These are phyloP conservation scores for Pocillopora meandrina DNA, from an alignment of 92 coral and sea anemone genomes.

Conservation along the genomic window DNA sequence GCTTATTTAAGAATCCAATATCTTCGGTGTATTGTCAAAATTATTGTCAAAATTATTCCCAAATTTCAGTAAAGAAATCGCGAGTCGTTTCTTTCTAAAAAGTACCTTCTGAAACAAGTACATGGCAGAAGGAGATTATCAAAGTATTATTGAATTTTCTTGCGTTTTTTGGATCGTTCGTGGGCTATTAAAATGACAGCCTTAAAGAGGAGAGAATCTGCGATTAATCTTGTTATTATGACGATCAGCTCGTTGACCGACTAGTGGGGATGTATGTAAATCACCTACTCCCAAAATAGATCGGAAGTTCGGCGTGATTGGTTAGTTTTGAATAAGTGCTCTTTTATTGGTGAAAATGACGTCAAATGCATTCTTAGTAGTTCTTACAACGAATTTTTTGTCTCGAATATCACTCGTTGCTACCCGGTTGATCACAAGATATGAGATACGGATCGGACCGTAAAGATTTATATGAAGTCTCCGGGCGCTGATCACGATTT, in stretches of 20 bases:
- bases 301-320: slow-evolving; percentile 41
- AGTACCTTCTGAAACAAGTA: neutral
- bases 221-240: neutral
- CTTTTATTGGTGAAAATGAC: slow-evolving; percentile 37
- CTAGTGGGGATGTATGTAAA: too few relatives aligned
- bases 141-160: neutral
- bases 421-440: slow-evolving; percentile 15
- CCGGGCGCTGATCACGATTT: neutral
- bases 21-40: neutral
- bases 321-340: slow-evolving; percentile 39
- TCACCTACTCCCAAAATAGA: slow-evolving; percentile 11
- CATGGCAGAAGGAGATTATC: neutral
- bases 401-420: slow-evolving; percentile 42
- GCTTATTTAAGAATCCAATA: neutral
- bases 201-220: neutral
- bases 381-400: slow-evolving; percentile 46
- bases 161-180: neutral
- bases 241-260: too few relatives aligned
- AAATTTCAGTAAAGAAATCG: too few relatives aligned
- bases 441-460: neutral
- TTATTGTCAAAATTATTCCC: neutral
- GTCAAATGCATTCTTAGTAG: slow-evolving; percentile 21
- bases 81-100: neutral
- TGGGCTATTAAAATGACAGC: neutral
- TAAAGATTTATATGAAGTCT: neutral